A percentile compares a stretch with the other conserved stretches of the same genome.
These are phyloP conservation scores for Argyrosomus regius DNA, from an alignment of 2,797 vertebrate species.

Conservation along the genomic window DNA sequence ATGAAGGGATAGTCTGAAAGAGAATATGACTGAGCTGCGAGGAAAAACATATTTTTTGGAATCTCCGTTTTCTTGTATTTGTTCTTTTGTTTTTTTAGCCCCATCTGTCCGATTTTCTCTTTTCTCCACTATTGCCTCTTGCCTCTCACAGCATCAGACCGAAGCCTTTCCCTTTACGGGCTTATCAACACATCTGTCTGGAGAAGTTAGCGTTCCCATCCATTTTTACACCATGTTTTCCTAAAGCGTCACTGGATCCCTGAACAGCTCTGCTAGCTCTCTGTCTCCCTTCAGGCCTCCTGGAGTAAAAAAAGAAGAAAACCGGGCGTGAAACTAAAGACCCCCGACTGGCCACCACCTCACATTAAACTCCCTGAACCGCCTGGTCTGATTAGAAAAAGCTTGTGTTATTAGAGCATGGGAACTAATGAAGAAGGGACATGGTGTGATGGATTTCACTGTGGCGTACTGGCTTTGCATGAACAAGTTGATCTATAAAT, in stretches of 20 bases:
- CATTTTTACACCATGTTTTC: slow-evolving; percentile 83
- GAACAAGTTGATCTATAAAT: slow-evolving; percentile 67
- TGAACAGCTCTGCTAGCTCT: slow-evolving; percentile 43
- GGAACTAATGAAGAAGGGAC: slow-evolving; percentile 57
- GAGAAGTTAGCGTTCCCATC: slow-evolving; percentile 79
- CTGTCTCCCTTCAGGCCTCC: slow-evolving; percentile 58
- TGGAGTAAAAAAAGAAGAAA: slow-evolving; percentile 37
- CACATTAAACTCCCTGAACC: slow-evolving; percentile 45
- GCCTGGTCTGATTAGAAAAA: slow-evolving; percentile 44
- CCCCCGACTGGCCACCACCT: slow-evolving; percentile 53
- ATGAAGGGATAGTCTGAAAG: slow-evolving; percentile 51
- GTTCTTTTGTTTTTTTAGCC: neutral
- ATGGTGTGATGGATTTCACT: slow-evolving; percentile 50
- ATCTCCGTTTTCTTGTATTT: slow-evolving; percentile 1
- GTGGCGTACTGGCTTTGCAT: slow-evolving; percentile 40
- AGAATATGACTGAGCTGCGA: slow-evolving; percentile 49
- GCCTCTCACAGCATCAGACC: slow-evolving; percentile 33
- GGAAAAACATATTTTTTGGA: slow-evolving; percentile 3
- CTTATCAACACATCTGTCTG: slow-evolving; percentile 84
- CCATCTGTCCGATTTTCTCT: slow-evolving; percentile 42
- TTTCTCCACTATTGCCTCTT: slow-evolving; percentile 18
- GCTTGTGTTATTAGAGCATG: slow-evolving; percentile 40
- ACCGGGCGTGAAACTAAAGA: slow-evolving; percentile 79
- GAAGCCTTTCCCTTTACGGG: slow-evolving; percentile 60
- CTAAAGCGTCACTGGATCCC: slow-evolving; percentile 80